Base-by-base conservation (phyloP, 2,888 invertebrate species). In the Poecilus cupreus region DNA sequence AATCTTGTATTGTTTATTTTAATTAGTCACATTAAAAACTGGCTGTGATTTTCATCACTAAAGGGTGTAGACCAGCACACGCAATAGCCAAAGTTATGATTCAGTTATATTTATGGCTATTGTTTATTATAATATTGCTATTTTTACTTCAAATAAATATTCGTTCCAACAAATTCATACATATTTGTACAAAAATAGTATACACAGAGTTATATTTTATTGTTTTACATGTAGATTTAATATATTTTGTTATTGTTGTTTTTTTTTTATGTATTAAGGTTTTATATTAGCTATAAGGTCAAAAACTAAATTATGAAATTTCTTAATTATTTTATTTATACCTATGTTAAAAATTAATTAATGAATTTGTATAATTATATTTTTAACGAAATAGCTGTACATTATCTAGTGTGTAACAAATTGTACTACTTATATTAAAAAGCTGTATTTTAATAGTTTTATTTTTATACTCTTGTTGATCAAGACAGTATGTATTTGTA, bases 361-460 rank as follows among this genome's bases (percentile, higher is more conserved):
- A 57, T 37, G 37, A 68, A 68, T 37, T 68, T 68, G 16, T 37
- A 26, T 32, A 75, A 75, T 49, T 51, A 75, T 51, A 75, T 13
- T 18, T 70, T 46, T 74, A 74, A 46, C 22, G 13, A 46, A 16
- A 26, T 60, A 60, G 60, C 32, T 60, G 32, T 60, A 60, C 24
- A 60, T 26, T 13, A 60, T 24, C 24, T 60, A 60, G 60, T 60
- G 13, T 60, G 13, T 60, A 60, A 24, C 43, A 57, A 24, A 64
- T 37, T 64, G 32, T 32, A 37, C 64, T 37, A 68, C 37, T 68
- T 26, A 60, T 74, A 79, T 68, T 79, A 79, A 70, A 79, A 70
- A 79, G 70, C 70, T 79, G 70, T 79, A 79, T 79, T 79, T 80
- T 80, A n/a, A 72, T 80, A 80, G 72, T 72, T 80, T 80, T 72